phyloP scores from a whole-genome alignment of 2,797 vertebrate genomes.

The Salmo trutta region DNA sequence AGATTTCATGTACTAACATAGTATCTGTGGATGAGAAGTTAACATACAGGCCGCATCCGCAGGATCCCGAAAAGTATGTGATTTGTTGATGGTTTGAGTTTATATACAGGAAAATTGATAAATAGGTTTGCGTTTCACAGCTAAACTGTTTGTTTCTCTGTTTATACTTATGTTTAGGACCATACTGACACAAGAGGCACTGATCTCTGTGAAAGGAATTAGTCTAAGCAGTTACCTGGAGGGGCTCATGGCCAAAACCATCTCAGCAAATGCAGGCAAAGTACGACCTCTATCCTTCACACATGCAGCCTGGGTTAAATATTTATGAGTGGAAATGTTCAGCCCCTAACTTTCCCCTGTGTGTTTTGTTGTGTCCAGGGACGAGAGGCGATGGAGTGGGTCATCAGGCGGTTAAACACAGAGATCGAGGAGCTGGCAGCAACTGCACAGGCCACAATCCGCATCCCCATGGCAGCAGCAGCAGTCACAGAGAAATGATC shows the following conservation, averaged over 20 bases:
- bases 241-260: constrained; percentile 93
- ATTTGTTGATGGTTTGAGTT: neutral
- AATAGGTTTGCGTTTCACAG: neutral
- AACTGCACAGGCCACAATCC: constrained; percentile 86
- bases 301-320: neutral
- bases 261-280: constrained; percentile 92
- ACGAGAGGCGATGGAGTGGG: constrained; percentile 98
- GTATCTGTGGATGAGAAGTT: constrained; percentile 97
- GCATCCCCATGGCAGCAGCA: constrained; percentile 89
- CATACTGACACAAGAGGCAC: constrained; percentile 92
- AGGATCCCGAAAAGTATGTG: constrained; percentile 89
- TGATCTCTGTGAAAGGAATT: constrained; percentile 94
- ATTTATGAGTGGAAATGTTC: neutral
- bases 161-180: constrained; percentile 76
- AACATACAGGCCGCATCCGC: constrained; percentile 92
- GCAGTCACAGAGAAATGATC: constrained; percentile 88
- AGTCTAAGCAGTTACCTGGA: constrained; percentile 96
- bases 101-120: neutral
- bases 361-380: constrained; percentile 73
- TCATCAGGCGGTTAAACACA: constrained; percentile 88
- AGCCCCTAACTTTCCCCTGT: neutral
- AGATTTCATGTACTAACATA: constrained; percentile 98
- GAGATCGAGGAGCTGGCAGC: constrained; percentile 92
- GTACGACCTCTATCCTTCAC: constrained; percentile 63
- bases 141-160: constrained; percentile 7